Conservation (phyloP, 2,797 vertebrate species). For the Lepus oiostolus region DNA sequence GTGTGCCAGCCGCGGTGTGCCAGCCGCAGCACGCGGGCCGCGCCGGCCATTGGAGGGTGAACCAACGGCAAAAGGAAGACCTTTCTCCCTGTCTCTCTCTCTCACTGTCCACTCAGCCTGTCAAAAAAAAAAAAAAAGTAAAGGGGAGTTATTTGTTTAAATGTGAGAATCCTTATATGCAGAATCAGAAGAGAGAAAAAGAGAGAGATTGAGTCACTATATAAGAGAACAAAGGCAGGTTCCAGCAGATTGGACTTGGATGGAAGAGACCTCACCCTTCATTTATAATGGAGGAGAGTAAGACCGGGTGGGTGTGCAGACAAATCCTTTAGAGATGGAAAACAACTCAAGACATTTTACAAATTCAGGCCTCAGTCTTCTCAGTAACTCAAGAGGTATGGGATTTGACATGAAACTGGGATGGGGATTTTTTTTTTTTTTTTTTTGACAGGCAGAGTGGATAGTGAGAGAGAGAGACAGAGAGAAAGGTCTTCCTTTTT, state of each 20-base stretch:
- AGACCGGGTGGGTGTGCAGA: neutral
- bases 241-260: neutral
- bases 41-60: too few species aligned
- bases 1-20: too few species aligned
- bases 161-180: neutral
- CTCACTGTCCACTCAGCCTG: too few species aligned
- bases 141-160: neutral
- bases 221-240: neutral
- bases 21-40: too few species aligned
- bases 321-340: neutral
- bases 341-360: neutral
- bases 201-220: too few species aligned
- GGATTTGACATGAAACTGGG: neutral
- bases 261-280: neutral
- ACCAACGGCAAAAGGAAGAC: too few species aligned
- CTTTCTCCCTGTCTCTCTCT: too few species aligned
- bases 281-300: neutral
- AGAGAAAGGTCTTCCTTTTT: too few species aligned
- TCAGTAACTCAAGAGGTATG: slow-evolving; percentile 10
- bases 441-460: too few species aligned
- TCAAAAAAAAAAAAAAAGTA: too few species aligned
- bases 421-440: neutral
- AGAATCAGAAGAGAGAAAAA: neutral
- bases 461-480: too few species aligned
- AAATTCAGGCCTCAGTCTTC: neutral